Base-by-base conservation (phyloP, 1,140 invertebrate species). In the Brachionus rotundiformis region DNA sequence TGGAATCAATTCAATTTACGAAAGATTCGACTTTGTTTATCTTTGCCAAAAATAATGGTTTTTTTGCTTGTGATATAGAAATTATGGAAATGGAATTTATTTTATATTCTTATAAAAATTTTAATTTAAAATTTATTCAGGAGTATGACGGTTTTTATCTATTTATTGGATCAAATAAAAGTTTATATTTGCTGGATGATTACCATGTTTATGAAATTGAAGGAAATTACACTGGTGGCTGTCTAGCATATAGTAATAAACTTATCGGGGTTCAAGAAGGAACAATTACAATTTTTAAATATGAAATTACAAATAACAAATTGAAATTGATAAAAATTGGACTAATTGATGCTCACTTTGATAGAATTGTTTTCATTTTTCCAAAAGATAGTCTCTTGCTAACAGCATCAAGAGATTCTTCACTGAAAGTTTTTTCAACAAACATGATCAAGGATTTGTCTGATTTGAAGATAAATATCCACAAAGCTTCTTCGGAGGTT, bases 261-360 rank as follows among this genome's bases (percentile, higher is more conserved):
- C 1, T 63, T 1, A 63, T 68, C n/a, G 27, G 27, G 11, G 19
- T 33, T 3, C 11, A 68, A 68, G 16, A 68, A 13, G 63, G 29
- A 3, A 31, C 0, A 0, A 13, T 68, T 0, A 33, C 0, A 4
- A 33, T 68, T 36, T 68, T 68, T 19, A 33, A 6, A 19, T 19
- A 6, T 19, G 7, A 3, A 3, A 5, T 49, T 23, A 23, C 23
- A n/a, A 1, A 16, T 19, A 13, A 3, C n/a, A 33, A 13, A 33
- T 27, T 33, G 13, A 11, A 68, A 68, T 16, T 31, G 16, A 4
- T 68, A 11, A 68, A 19, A 36, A 16, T 68, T 8, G 63, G 63
- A 16, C 3, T 11, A 13, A 68, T 68, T 16, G 63, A 68, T 31
- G 63, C 63, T 68, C 63, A 68, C 36, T 68, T 33, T 33, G 63